Conservation (phyloP, 1,140 invertebrate species). For the Orchestia grillus region DNA sequence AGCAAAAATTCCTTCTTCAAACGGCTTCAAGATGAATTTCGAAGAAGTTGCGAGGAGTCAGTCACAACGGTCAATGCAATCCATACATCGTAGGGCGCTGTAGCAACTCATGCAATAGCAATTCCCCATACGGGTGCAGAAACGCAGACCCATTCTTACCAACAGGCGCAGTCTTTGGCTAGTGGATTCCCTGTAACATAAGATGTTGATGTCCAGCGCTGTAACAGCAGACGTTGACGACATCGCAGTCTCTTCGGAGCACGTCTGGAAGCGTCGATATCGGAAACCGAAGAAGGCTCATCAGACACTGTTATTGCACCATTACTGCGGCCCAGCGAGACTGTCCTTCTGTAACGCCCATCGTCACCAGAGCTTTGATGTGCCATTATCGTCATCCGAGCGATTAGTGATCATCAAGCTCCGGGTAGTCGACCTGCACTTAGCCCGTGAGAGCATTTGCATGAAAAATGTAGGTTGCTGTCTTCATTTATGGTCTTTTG, state of each 20-base stretch:
- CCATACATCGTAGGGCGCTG: background rate
- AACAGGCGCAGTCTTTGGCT: background rate
- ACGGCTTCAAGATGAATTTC: background rate
- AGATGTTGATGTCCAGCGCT: background rate
- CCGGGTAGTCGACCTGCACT: background rate
- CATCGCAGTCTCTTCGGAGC: slow-evolving; percentile 9
- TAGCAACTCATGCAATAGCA: background rate
- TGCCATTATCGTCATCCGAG: background rate
- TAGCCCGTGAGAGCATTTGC: background rate
- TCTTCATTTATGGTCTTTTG: background rate
- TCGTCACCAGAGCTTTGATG: background rate
- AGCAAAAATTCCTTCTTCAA: background rate
- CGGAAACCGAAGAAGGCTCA: slow-evolving; percentile 50
- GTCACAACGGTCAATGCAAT: background rate
- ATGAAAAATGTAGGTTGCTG: background rate
- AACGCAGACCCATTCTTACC: background rate
- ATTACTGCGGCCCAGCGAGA: background rate
- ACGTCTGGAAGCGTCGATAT: slow-evolving; percentile 22
- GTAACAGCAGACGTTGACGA: slow-evolving; percentile 30
- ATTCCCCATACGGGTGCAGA: background rate
- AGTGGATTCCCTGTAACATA: background rate
- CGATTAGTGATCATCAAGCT: slow-evolving; percentile 46
- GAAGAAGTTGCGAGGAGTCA: background rate
- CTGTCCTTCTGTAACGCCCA: background rate
- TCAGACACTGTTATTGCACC: slow-evolving; percentile 51